A percentile compares a stretch with the other conserved stretches of the same genome.
These are phyloP conservation scores for Rallus limicola DNA, from an alignment of 2,113 vertebrate species.

Conservation along the genomic window DNA sequence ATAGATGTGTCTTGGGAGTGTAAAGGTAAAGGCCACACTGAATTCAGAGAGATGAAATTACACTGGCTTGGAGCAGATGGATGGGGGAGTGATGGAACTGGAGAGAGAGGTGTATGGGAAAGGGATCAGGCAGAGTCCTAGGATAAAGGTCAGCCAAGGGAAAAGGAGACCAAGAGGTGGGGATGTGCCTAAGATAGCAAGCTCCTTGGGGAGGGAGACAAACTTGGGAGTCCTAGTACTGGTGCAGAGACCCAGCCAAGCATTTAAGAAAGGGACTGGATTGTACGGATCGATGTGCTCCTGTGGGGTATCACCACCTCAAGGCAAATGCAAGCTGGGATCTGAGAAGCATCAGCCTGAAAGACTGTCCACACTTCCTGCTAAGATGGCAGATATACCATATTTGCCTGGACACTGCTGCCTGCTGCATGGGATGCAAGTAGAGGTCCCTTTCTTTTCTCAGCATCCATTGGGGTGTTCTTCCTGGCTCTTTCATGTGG, in stretches of 20 bases:
- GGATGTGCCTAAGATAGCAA: background rate
- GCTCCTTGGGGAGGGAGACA: background rate
- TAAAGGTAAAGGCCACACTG: background rate
- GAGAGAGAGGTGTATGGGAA: background rate
- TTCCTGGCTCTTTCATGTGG: slow-evolving; percentile 35
- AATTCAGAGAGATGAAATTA: background rate
- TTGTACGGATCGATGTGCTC: background rate
- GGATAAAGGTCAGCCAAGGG: background rate
- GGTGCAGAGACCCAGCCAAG: background rate
- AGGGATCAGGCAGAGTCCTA: background rate
- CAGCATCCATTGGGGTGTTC: background rate
- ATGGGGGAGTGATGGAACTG: background rate
- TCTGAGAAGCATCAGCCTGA: background rate
- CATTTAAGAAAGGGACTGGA: background rate
- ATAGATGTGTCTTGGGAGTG: background rate
- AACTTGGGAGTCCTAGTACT: background rate
- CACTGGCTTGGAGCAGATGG: background rate
- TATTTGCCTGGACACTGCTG: background rate
- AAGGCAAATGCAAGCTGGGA: background rate
- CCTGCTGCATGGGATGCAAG: background rate
- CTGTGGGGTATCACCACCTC: background rate
- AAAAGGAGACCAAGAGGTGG: background rate
- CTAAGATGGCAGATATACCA: background rate
- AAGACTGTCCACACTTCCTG: background rate
- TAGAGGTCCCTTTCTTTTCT: background rate